A percentile compares a stretch with the other conserved stretches of the same genome.
Evolutionary conservation across 2,113 vertebrate genomes (phyloP).

Genomic region (Cynocephalus volans): DNA sequence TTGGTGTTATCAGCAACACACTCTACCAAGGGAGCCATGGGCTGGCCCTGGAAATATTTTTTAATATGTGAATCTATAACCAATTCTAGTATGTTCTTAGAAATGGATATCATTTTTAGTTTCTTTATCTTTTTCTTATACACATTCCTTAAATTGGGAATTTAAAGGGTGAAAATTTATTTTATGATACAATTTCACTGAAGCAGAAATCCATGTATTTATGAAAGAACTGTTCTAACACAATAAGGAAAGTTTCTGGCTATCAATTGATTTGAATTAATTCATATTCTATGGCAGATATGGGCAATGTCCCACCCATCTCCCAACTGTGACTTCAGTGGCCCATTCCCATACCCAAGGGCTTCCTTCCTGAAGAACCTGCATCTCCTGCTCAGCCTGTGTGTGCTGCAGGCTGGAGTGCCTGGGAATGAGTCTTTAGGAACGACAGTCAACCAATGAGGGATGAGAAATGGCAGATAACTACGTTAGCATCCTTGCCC

Average conservation of each 20-base stretch:
- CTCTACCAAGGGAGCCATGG: too few species aligned
- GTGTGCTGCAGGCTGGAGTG: not conserved
- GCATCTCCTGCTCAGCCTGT: not conserved
- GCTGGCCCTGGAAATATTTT: not conserved
- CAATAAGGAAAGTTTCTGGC: not conserved
- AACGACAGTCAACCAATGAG: not conserved
- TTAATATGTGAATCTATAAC: not conserved
- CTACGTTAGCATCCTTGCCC: not conserved
- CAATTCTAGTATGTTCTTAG: not conserved
- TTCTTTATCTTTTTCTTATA: not conserved
- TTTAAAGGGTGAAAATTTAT: slow-evolving; percentile 60
- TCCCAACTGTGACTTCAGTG: not conserved
- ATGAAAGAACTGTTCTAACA: not conserved
- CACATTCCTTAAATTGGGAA: slow-evolving; percentile 36
- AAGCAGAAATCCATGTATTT: slow-evolving; percentile 40
- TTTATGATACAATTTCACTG: slow-evolving; percentile 43
- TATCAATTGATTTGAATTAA: slow-evolving; percentile 45
- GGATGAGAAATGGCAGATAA: not conserved
- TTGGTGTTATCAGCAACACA: too few species aligned
- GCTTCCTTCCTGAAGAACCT: not conserved
- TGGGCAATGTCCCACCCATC: not conserved
- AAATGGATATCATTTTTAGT: slow-evolving; percentile 11
- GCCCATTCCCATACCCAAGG: not conserved
- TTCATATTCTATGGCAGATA: not conserved
- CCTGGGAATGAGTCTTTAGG: not conserved